These are phyloP conservation scores for Chelon auratus DNA, from an alignment of 2,797 vertebrate genomes.

Conservation along the genomic window DNA sequence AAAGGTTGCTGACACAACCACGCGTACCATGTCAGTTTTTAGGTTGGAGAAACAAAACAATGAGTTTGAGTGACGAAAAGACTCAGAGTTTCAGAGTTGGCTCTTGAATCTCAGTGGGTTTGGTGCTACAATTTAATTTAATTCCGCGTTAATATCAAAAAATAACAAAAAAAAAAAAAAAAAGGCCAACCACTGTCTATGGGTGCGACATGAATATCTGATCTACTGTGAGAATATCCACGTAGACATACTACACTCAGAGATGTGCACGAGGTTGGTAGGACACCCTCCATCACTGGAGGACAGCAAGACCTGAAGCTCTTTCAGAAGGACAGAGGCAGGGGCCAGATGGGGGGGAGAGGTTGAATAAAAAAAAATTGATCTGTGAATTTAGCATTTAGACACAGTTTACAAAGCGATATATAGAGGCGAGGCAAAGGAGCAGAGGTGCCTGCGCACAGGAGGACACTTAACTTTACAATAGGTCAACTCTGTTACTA, in stretches of 20 bases:
- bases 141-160: background rate
- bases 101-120: background rate
- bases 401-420: conserved; percentile 88
- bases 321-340: conserved; percentile 71
- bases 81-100: background rate
- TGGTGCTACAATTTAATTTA: background rate
- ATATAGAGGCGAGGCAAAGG: conserved; percentile 71
- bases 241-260: conserved; percentile 10
- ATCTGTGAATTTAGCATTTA: conserved; percentile 88
- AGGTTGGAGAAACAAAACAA: background rate
- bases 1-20: background rate
- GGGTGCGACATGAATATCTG: background rate
- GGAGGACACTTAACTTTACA: conserved; percentile 83
- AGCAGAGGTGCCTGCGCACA: conserved; percentile 59
- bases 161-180: background rate
- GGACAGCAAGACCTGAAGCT: conserved; percentile 77
- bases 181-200: background rate
- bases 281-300: conserved; percentile 70
- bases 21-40: background rate
- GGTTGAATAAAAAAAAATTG: conserved; percentile 87
- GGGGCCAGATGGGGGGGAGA: conserved; percentile 70
- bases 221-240: conserved; percentile 7
- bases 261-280: conserved; percentile 19
- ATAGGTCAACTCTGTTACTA: conserved; percentile 79
- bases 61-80: background rate